Percentiles rank a stretch among this genome's conserved stretches.
Conservation (phyloP, 2,797 vertebrate genomes). For the Sebastes iracundus region DNA sequence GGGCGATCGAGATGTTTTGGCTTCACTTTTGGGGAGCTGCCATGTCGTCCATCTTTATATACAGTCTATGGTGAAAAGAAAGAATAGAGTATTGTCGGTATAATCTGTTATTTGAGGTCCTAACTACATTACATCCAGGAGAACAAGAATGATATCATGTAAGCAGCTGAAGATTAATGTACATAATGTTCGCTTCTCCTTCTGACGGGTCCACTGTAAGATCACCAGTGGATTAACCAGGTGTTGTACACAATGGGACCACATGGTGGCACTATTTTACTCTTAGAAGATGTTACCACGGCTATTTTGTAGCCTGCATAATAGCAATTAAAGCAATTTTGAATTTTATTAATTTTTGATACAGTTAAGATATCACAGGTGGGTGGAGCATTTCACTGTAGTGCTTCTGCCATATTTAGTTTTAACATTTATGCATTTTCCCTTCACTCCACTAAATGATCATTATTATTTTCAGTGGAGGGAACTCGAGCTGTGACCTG, state of each 20-base stretch:
- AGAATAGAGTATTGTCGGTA: constrained; percentile 5
- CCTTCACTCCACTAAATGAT: constrained; percentile 46
- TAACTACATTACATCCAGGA: constrained; percentile 40
- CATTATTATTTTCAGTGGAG: constrained; percentile 55
- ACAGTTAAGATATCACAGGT: constrained; percentile 37
- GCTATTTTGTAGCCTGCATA: constrained; percentile 37
- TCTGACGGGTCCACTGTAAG: constrained; percentile 32
- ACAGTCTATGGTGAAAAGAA: not conserved
- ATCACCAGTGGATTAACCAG: constrained; percentile 25
- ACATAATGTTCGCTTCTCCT: constrained; percentile 25
- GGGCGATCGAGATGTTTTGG: no score
- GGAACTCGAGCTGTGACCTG: constrained; percentile 67
- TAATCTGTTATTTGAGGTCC: constrained; percentile 16
- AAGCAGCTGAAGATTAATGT: constrained; percentile 37
- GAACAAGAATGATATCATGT: constrained; percentile 35
- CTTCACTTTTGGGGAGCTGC: no score
- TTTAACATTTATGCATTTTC: constrained; percentile 45
- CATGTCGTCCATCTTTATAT: no score
- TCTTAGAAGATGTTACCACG: constrained; percentile 30
- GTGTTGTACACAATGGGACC: constrained; percentile 41
- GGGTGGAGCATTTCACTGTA: constrained; percentile 50
- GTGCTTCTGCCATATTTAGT: constrained; percentile 46
- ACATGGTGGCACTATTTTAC: constrained; percentile 69
- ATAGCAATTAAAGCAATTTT: constrained; percentile 33
- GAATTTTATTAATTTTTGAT: constrained; percentile 31